Percentiles rank a stretch among this genome's conserved stretches.
phyloP scores from a whole-genome alignment of 2,888 invertebrate genomes.

The Torymus tubicola region DNA sequence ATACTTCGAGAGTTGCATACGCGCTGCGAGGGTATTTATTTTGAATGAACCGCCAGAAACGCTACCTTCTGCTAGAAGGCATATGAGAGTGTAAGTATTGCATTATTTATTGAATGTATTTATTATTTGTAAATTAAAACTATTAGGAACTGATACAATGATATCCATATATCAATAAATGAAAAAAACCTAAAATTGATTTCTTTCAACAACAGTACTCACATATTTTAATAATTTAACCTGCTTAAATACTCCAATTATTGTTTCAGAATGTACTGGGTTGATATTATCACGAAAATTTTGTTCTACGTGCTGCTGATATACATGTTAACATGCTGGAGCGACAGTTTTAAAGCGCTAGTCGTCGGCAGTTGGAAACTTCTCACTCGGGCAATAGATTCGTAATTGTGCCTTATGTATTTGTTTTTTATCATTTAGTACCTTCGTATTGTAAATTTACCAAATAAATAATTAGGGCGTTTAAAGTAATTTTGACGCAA shows the following conservation, averaged over 20 bases:
- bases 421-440: slow-evolving; percentile 57
- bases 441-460: slow-evolving; percentile 62
- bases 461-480: slow-evolving; percentile 64
- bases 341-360: slow-evolving; percentile 69
- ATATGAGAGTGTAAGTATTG: slow-evolving; percentile 85
- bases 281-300: slow-evolving; percentile 85
- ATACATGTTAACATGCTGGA: slow-evolving; percentile 74
- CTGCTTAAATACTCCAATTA: slow-evolving; percentile 32
- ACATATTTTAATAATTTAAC: slow-evolving; percentile 28
- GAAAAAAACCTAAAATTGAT: no score
- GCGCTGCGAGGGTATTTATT: slow-evolving; percentile 87
- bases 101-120: slow-evolving; percentile 1
- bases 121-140: background rate
- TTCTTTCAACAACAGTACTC: no score
- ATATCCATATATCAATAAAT: no score
- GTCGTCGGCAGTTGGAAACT: slow-evolving; percentile 63
- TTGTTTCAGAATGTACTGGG: slow-evolving; percentile 89
- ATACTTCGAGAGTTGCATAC: slow-evolving; percentile 90
- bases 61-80: slow-evolving; percentile 86
- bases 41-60: slow-evolving; percentile 90
- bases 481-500: slow-evolving; percentile 28
- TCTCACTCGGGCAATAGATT: slow-evolving; percentile 50
- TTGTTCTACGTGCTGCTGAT: slow-evolving; percentile 82
- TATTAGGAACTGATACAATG: background rate
- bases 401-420: slow-evolving; percentile 49